Conservation (phyloP, 2,888 invertebrate genomes). For the Strigamia crassipes region DNA sequence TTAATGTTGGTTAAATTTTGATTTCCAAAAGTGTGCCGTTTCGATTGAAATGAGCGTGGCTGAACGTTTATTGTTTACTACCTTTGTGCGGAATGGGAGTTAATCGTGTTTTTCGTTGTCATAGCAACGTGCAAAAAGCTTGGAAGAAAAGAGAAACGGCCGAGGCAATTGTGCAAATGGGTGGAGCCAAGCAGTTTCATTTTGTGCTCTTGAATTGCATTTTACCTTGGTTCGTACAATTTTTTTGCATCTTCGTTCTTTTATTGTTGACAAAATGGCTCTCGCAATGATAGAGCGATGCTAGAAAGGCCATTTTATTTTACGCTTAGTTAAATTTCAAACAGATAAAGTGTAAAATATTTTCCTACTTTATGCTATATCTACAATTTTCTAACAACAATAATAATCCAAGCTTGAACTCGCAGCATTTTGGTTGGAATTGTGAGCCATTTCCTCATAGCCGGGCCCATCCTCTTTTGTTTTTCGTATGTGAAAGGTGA, state of each 20-base stretch:
- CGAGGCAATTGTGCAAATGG: conserved; percentile 31
- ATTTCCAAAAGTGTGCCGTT: no score
- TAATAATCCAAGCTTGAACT: background rate
- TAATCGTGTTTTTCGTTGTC: conserved; percentile 16
- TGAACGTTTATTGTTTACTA: background rate
- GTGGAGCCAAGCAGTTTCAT: conserved; percentile 34
- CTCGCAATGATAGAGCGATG: background rate
- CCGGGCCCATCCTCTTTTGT: background rate
- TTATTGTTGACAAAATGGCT: conserved; percentile 35
- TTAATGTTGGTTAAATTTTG: no score
- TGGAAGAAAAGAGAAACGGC: conserved; percentile 1
- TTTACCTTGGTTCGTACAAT: background rate
- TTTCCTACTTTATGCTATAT: background rate
- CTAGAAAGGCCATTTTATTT: background rate
- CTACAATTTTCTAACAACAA: no score
- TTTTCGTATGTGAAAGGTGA: conserved; percentile 1
- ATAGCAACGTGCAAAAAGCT: conserved; percentile 25
- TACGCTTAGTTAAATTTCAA: conserved; percentile 26
- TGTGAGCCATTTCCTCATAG: background rate
- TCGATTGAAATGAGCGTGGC: no score
- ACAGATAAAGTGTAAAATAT: background rate
- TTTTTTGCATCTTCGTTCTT: background rate
- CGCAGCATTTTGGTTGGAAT: background rate
- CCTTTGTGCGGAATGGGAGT: background rate
- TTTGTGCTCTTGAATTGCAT: conserved; percentile 12